Base-by-base conservation (phyloP, 2,888 invertebrate genomes). In the Atrina japonica region DNA sequence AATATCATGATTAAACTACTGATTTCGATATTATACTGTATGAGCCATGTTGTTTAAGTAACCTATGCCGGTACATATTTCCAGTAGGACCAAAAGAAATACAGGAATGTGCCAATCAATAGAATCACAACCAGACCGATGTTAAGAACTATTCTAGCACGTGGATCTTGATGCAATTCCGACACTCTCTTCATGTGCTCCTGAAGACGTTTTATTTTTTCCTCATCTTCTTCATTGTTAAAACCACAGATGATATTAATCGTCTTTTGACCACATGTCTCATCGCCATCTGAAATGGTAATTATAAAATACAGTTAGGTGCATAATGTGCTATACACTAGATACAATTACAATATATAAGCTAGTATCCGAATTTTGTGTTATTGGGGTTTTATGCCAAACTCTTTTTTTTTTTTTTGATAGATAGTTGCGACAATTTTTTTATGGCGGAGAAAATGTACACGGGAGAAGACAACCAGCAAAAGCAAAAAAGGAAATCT, bases 31-130 rank as follows among this genome's bases (percentile, higher is more conserved):
- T n/a, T n/a, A n/a, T n/a, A n/a, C n/a, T n/a, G n/a, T n/a, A n/a
- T n/a, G n/a, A n/a, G n/a, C n/a, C n/a, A n/a, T n/a, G n/a, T n/a
- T n/a, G n/a, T n/a, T 35, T 35, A 11, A 35, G 11, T 35, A 11
- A 1, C 1, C 21, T 56, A 40, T 40, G 25, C 2, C 18, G 80
- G 81, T 11, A 70, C 70, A 59, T 81, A 81, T 47, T 64, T 72
- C 81, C 81, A 81, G 35, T 71, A 76, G 0, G 81, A 81, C 75
- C 76, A 81, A 50, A 79, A 79, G 18, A 79, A 53, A 25, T 81
- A 81, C 40, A 81, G 50, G 45, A 75, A 76, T 1, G 60, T 59
- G 2, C 81, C 81, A 25, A 77, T 71, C 3, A 58, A 30, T 1
- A 81, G 60, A 47, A 81, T 81, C 2, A 76, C 3, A 2, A 78